Conservation (phyloP, 1,140 invertebrate species). For the Halictus rubicundus region DNA sequence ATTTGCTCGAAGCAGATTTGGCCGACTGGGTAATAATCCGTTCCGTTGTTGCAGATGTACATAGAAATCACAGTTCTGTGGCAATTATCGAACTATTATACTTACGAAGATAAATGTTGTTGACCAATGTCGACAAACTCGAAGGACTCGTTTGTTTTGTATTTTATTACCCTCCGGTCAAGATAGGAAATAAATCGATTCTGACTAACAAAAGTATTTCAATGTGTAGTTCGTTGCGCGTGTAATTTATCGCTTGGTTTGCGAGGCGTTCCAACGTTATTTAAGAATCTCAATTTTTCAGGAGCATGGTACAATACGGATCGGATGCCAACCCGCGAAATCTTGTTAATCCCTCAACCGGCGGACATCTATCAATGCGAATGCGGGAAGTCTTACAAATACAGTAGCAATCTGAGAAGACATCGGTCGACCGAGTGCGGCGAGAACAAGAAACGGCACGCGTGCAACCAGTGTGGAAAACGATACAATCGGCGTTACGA, state of each 20-base stretch:
- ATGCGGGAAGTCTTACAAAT: constrained; percentile 1
- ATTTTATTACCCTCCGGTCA: neutral
- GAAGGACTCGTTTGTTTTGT: neutral
- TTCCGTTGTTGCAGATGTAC: neutral
- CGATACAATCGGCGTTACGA: neutral
- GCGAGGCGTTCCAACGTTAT: neutral
- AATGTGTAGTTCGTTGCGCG: neutral
- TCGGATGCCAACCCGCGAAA: neutral
- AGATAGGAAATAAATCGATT: neutral
- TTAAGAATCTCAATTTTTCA: neutral
- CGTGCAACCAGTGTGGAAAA: neutral
- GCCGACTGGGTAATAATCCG: too few species aligned
- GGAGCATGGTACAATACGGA: neutral
- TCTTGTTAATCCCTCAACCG: neutral
- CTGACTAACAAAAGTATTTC: neutral
- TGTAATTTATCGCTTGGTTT: neutral
- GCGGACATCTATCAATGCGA: neutral
- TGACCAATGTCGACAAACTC: neutral
- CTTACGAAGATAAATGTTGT: neutral
- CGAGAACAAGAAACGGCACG: constrained; percentile 1
- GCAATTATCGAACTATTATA: too few species aligned
- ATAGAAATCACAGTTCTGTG: neutral
- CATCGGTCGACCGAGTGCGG: neutral
- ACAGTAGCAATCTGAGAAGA: neutral
- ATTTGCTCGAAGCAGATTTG: too few species aligned